Percentiles rank a stretch among this genome's conserved stretches.
These are phyloP conservation scores for Paraplagusia blochii DNA, from an alignment of 2,113 vertebrate genomes.

Conservation along the genomic window DNA sequence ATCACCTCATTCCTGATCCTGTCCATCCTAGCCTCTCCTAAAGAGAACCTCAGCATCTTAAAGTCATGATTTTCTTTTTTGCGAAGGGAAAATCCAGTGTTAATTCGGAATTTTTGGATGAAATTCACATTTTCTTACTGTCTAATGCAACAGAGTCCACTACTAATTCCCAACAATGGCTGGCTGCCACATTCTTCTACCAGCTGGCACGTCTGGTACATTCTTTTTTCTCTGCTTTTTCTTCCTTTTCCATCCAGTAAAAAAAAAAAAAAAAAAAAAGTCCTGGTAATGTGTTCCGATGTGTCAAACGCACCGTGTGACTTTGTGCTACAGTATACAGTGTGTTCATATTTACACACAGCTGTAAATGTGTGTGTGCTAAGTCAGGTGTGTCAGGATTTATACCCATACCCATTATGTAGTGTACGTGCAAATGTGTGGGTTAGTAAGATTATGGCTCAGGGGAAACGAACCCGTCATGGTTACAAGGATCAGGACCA, in stretches of 20 bases:
- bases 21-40: no score
- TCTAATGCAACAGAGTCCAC: slow-evolving; percentile 52
- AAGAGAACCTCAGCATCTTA: no score
- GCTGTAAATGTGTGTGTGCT: neutral
- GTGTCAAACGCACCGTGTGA: slow-evolving; percentile 22
- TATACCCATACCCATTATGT: neutral
- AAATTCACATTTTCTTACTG: slow-evolving; percentile 49
- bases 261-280: no score
- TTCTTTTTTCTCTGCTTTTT: slow-evolving; percentile 33
- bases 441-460: neutral
- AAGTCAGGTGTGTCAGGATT: neutral
- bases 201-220: slow-evolving; percentile 57
- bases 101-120: slow-evolving; percentile 13
- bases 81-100: neutral
- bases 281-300: slow-evolving; percentile 30
- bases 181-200: slow-evolving; percentile 43
- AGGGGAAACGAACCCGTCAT: neutral
- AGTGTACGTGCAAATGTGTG: slow-evolving; percentile 3
- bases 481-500: slow-evolving; percentile 1
- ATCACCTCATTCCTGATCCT: no score
- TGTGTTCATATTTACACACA: slow-evolving; percentile 9
- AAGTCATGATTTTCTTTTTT: slow-evolving; percentile 2
- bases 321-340: neutral
- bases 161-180: slow-evolving; percentile 36
- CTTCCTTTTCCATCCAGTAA: slow-evolving; percentile 25